These are phyloP conservation scores for Labeo calbasu DNA, from an alignment of 2,797 vertebrate species.

Conservation along the genomic window DNA sequence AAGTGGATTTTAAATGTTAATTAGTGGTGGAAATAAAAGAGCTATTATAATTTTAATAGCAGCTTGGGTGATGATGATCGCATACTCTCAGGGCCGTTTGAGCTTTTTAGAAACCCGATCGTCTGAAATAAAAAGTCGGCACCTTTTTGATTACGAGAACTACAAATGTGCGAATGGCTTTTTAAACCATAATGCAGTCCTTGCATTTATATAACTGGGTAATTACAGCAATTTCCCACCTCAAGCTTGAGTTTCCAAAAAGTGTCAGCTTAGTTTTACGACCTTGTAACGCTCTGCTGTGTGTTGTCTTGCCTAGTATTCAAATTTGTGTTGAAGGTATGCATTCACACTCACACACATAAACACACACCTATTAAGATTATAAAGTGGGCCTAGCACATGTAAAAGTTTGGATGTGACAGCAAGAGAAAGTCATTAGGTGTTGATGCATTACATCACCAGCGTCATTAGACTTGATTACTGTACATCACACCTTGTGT, in stretches of 20 bases:
- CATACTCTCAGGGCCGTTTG: conserved; percentile 17
- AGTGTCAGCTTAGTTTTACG: conserved; percentile 67
- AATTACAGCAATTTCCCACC: conserved; percentile 66
- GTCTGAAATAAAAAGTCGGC: conserved; percentile 43
- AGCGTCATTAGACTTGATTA: neutral
- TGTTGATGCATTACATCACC: conserved; percentile 17
- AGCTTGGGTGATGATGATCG: conserved; percentile 27
- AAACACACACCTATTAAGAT: neutral
- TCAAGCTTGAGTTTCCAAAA: conserved; percentile 66
- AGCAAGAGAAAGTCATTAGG: neutral
- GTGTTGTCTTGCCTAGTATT: conserved; percentile 62
- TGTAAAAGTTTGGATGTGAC: conserved; percentile 13
- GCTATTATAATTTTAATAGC: conserved; percentile 28
- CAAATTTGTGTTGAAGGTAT: conserved; percentile 4
- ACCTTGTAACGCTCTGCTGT: conserved; percentile 51
- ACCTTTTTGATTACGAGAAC: conserved; percentile 29
- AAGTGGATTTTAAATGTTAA: conserved; percentile 45
- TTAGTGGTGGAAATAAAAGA: conserved; percentile 42
- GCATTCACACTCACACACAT: neutral
- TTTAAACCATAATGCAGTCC: conserved; percentile 16
- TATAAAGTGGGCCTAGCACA: conserved; percentile 34
- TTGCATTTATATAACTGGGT: conserved; percentile 44
- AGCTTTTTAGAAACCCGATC: neutral
- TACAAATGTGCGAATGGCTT: conserved; percentile 38
- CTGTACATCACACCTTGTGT: conserved; percentile 25